Evolutionary conservation across 2,797 vertebrate genomes (phyloP).

Genomic region (Halcyon leucocephala): DNA sequence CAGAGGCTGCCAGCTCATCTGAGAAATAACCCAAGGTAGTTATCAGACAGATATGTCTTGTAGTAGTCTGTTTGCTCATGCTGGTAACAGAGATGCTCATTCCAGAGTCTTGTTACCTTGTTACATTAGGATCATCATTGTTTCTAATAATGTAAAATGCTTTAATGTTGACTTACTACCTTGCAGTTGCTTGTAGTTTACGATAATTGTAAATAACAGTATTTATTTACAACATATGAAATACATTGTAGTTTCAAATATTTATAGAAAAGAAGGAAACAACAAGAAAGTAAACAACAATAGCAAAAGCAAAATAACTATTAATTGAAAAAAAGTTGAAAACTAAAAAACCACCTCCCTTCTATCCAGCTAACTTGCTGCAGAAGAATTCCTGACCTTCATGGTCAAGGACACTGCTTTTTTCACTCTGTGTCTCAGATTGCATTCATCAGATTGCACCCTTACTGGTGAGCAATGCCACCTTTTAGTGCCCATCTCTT

Average conservation of each 20-base stretch:
- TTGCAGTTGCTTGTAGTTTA: background rate
- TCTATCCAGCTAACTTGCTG: background rate
- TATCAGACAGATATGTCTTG: background rate
- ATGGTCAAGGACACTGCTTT: background rate
- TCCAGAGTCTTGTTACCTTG: background rate
- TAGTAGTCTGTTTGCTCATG: accelerated
- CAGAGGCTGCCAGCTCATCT: background rate
- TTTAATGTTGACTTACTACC: background rate
- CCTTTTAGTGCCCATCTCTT: background rate
- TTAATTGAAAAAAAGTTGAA: background rate
- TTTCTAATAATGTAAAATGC: background rate
- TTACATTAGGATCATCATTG: accelerated
- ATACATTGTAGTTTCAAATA: background rate
- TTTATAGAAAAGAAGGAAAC: background rate
- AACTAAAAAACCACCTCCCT: background rate
- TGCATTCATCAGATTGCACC: background rate
- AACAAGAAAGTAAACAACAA: background rate
- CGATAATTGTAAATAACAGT: background rate
- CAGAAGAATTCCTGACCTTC: background rate
- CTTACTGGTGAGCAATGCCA: background rate
- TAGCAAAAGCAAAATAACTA: background rate
- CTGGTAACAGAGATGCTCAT: background rate
- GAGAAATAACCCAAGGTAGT: background rate
- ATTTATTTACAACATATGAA: background rate
- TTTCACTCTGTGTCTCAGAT: background rate